Evolutionary conservation across 1,140 invertebrate genomes (phyloP).

Genomic region (Saccostrea echinata): DNA sequence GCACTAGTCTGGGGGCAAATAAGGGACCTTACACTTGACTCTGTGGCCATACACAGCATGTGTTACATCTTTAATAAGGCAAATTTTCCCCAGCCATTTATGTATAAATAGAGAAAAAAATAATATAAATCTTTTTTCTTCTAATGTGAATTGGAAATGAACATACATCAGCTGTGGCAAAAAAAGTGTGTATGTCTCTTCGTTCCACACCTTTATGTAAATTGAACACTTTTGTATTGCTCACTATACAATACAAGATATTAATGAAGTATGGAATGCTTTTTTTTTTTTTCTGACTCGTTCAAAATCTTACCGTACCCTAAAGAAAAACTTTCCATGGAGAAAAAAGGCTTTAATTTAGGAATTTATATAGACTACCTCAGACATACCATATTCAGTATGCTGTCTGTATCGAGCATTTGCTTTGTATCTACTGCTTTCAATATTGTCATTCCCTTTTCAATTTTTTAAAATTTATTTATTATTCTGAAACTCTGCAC

Average conservation of each 20-base stretch:
- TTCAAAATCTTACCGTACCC: not conserved
- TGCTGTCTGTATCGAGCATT: not conserved
- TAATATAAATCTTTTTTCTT: too few relatives aligned
- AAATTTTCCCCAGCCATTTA: too few relatives aligned
- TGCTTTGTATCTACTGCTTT: not conserved
- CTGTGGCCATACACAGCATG: too few relatives aligned
- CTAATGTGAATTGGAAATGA: too few relatives aligned
- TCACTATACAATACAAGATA: not conserved
- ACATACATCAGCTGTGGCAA: too few relatives aligned
- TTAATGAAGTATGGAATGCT: not conserved
- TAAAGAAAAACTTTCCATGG: not conserved
- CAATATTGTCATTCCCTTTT: not conserved
- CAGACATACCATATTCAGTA: not conserved
- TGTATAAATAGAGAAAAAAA: too few relatives aligned
- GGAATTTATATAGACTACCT: not conserved
- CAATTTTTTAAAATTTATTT: not conserved
- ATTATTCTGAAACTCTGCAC: not conserved
- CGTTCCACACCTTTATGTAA: too few relatives aligned
- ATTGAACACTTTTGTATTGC: not conserved
- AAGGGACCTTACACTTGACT: too few relatives aligned
- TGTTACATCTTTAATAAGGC: too few relatives aligned
- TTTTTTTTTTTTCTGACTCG: not conserved
- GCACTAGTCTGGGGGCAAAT: too few relatives aligned
- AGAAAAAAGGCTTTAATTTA: not conserved
- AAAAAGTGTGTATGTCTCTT: too few relatives aligned